Evolutionary conservation across 2,888 invertebrate species (phyloP).

Genomic region (Julus scandinavius): DNA sequence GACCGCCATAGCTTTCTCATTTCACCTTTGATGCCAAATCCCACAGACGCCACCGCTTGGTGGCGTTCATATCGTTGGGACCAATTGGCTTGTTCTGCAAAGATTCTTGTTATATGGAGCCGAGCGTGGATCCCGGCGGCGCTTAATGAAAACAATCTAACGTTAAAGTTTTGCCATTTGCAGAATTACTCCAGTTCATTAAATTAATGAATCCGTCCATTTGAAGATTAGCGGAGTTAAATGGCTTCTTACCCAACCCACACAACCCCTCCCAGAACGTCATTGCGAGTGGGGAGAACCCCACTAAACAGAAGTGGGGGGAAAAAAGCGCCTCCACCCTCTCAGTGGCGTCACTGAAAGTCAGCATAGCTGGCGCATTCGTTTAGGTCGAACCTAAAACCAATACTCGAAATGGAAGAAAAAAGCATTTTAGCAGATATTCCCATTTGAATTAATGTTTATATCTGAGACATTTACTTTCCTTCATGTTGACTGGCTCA

Average conservation of each 20-base stretch:
- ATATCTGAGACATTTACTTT: too few relatives aligned
- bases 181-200: constrained; percentile 56
- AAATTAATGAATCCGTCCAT: constrained; percentile 57
- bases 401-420: neutral
- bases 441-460: too few relatives aligned
- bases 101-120: neutral
- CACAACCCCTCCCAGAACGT: neutral
- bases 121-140: neutral
- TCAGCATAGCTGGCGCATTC: neutral
- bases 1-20: neutral
- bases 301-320: neutral
- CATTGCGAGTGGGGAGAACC: neutral
- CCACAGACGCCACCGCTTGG: neutral
- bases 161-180: constrained; percentile 56
- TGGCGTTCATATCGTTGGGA: neutral
- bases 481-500: too few relatives aligned
- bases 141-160: constrained; percentile 53
- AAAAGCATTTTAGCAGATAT: too few relatives aligned
- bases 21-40: neutral
- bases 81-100: neutral
- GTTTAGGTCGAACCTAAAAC: neutral
- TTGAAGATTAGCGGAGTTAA: constrained; percentile 55
- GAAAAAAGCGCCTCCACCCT: constrained; percentile 1
- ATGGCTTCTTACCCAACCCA: constrained; percentile 50
- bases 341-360: neutral